phyloP scores from a whole-genome alignment of 2,888 invertebrate species.

The Gastracanthus pulcherrimus region DNA sequence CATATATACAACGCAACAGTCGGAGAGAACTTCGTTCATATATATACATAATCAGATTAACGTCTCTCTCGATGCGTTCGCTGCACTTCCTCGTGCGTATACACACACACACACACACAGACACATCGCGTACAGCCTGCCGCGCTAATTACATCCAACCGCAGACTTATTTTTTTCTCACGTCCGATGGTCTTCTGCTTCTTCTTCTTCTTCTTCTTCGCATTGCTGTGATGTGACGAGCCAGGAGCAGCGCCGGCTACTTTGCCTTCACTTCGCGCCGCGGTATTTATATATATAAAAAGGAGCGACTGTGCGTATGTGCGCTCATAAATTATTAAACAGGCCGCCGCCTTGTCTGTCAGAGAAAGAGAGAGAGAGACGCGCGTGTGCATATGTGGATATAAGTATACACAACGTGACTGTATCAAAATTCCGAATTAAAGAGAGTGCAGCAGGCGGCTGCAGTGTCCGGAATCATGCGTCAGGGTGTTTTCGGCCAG shows the following conservation, averaged over 20 bases:
- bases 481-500: slow-evolving; percentile 31
- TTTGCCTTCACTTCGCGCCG: neutral
- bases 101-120: too few species aligned
- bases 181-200: neutral
- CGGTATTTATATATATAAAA: neutral
- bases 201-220: neutral
- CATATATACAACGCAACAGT: neutral
- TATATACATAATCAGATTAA: slow-evolving; percentile 57
- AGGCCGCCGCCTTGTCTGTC: slow-evolving; percentile 33
- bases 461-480: slow-evolving; percentile 42
- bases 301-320: neutral
- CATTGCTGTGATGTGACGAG: neutral
- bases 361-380: too few species aligned
- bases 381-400: neutral
- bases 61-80: slow-evolving; percentile 55
- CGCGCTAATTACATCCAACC: slow-evolving; percentile 65
- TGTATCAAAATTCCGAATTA: slow-evolving; percentile 37
- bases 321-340: slow-evolving; percentile 50
- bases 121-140: neutral
- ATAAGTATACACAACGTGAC: neutral
- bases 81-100: slow-evolving; percentile 62
- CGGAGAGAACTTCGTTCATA: too few species aligned
- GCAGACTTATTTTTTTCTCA: slow-evolving; percentile 53
- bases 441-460: neutral
- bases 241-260: neutral